Evolutionary conservation across 2,797 vertebrate genomes (phyloP), one percentile per base, ranked within the genome.

Genomic region (Hozukius guyotensis): DNA sequence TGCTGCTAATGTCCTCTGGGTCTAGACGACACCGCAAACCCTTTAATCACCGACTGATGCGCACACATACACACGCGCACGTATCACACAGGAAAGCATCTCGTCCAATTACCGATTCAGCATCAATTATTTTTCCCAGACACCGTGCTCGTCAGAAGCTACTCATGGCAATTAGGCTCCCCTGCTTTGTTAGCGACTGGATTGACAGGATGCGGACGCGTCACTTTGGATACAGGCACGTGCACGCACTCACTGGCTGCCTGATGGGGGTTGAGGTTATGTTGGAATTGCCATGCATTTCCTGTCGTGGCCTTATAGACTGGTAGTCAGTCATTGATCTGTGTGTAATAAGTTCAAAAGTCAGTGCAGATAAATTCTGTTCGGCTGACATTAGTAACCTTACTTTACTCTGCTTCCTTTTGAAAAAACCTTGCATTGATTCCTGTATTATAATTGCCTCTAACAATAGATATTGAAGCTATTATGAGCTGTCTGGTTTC

Each of bases 1-100:
- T 69, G 75, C 69, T 77, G 82, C 72, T 85, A 36, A 75, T 78
- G 77, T 92, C 91, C 87, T 81, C 75, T 76, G 84, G 83, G 80
- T 61, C 72, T 14, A 32, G 36, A 87, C 88, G 88, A 90, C 88
- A 80, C 82, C 62, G 81, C 77, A 86, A 76, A 83, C 49, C 63
- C 77, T 88, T 89, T 89, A 84, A 89, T 89, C 84, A 85, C 60
- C 0, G 32, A 65, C 75, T 52, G 78, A 85, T 55, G 20, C 31
- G 27, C 72, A 67, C 62, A n/a, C 49, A 71, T 4, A 14, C 36
- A 38, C 14, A 18, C 18, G 5, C 0, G 4, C 80, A 73, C 85
- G 71, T n/a, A 55, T 70, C 70, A 62, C 27, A 71, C 71, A 22
- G 66, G 60, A 27, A 52, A 74, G 67, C 66, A 8, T 82, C 66